Conservation (phyloP, 2,797 vertebrate genomes). For the Pseudopleuronectes americanus region DNA sequence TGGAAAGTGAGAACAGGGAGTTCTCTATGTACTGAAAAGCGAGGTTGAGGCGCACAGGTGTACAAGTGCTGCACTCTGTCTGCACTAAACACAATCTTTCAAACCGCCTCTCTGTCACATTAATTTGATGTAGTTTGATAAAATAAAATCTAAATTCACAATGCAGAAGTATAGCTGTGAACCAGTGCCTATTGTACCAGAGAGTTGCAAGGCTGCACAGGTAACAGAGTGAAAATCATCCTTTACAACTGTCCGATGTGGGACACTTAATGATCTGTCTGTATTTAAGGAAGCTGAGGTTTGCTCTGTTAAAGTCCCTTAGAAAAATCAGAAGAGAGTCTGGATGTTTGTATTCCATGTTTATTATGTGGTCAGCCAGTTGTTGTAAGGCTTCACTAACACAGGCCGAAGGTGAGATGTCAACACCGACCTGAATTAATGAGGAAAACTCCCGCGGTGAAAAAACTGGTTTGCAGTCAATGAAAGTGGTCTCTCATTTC, state of each 20-base stretch:
- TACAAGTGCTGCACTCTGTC: conserved; percentile 14
- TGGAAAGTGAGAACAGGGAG: conserved; percentile 1
- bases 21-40: neutral
- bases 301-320: neutral
- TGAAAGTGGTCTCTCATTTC: too few species aligned
- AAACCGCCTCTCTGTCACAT: conserved; percentile 6
- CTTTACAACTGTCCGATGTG: neutral
- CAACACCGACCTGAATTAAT: too few species aligned
- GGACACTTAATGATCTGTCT: neutral
- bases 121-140: too few species aligned
- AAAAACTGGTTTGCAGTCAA: too few species aligned
- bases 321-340: too few species aligned
- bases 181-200: neutral
- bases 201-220: neutral
- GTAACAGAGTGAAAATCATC: neutral
- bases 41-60: conserved; percentile 9
- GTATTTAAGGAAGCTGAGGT: neutral
- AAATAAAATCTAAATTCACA: too few species aligned
- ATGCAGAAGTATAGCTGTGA: too few species aligned
- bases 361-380: too few species aligned
- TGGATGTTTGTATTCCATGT: too few species aligned
- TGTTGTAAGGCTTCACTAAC: too few species aligned
- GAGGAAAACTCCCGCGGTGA: too few species aligned
- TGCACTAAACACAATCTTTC: conserved; percentile 15
- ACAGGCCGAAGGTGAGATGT: too few species aligned